These are phyloP conservation scores for Drosophila monieri DNA, from an alignment of 2,888 invertebrate genomes.

Conservation along the genomic window DNA sequence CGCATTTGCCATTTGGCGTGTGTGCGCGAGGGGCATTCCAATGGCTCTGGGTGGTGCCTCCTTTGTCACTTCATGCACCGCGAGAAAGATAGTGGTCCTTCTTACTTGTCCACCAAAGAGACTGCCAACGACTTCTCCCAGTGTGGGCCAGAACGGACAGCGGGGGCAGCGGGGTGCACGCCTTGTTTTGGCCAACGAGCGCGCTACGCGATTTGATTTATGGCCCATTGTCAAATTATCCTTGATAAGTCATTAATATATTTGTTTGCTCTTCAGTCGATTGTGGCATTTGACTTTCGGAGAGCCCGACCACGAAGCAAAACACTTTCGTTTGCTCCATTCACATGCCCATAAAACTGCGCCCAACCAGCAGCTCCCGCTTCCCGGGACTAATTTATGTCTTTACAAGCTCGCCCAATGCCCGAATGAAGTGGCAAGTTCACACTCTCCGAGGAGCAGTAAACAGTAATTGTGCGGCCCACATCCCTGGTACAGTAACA, in stretches of 20 bases:
- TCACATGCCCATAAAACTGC: slow-evolving; percentile 67
- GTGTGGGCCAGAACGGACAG: neutral
- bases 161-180: slow-evolving; percentile 9
- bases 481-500: slow-evolving; percentile 58
- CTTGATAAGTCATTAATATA: slow-evolving; percentile 84
- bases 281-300: slow-evolving; percentile 53
- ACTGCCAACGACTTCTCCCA: neutral
- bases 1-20: slow-evolving; percentile 49
- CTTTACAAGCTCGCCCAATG: slow-evolving; percentile 60
- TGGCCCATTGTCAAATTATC: slow-evolving; percentile 84
- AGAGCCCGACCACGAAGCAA: slow-evolving; percentile 21
- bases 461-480: slow-evolving; percentile 73
- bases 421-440: slow-evolving; percentile 81
- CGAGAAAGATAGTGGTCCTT: neutral
- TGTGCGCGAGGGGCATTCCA: slow-evolving; percentile 47
- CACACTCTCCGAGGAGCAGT: slow-evolving; percentile 74
- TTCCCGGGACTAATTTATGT: slow-evolving; percentile 64
- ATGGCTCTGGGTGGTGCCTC: slow-evolving; percentile 47
- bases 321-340: slow-evolving; percentile 63
- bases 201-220: slow-evolving; percentile 80
- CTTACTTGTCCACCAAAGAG: no score
- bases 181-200: slow-evolving; percentile 59
- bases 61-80: slow-evolving; percentile 30
- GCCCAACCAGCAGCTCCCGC: slow-evolving; percentile 51
- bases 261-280: slow-evolving; percentile 63